Percentiles rank a stretch among this genome's conserved stretches.
These are phyloP conservation scores for Ypsolopha sequella DNA, from an alignment of 2,888 invertebrate genomes.

Conservation along the genomic window DNA sequence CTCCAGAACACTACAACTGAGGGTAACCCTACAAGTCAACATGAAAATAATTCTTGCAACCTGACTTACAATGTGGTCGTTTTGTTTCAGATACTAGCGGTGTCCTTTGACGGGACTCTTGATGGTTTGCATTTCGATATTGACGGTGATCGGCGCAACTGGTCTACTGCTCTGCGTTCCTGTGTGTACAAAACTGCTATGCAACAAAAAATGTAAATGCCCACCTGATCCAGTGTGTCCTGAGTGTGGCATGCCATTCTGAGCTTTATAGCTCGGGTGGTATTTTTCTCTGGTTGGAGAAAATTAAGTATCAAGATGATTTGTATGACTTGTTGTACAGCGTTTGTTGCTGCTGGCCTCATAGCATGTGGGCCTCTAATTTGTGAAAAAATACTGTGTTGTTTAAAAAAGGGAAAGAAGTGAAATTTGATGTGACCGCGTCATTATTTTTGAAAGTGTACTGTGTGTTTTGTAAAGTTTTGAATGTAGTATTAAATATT, in stretches of 20 bases:
- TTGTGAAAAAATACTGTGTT: conserved; percentile 26
- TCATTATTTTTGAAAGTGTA: no score
- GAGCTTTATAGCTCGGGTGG: neutral
- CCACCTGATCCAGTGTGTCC: neutral
- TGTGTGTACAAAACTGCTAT: neutral
- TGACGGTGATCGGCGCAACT: no score
- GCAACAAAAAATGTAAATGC: neutral
- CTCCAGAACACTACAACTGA: no score
- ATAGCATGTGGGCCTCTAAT: conserved; percentile 28
- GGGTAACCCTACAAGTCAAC: no score
- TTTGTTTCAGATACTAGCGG: no score
- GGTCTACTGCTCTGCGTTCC: neutral
- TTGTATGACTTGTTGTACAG: conserved; percentile 29
- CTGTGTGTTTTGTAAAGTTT: no score
- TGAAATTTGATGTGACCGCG: neutral
- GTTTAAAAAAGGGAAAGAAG: conserved; percentile 15
- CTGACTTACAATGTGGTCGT: no score
- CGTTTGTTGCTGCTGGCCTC: conserved; percentile 20
- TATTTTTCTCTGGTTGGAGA: neutral
- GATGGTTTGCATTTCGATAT: no score
- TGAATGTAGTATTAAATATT: no score
- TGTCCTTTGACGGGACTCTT: no score
- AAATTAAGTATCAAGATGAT: conserved; percentile 21
- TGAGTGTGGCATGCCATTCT: neutral
- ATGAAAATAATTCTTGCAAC: no score